phyloP scores from a whole-genome alignment of 2,113 vertebrate species.

The Anolis carolinensis region DNA sequence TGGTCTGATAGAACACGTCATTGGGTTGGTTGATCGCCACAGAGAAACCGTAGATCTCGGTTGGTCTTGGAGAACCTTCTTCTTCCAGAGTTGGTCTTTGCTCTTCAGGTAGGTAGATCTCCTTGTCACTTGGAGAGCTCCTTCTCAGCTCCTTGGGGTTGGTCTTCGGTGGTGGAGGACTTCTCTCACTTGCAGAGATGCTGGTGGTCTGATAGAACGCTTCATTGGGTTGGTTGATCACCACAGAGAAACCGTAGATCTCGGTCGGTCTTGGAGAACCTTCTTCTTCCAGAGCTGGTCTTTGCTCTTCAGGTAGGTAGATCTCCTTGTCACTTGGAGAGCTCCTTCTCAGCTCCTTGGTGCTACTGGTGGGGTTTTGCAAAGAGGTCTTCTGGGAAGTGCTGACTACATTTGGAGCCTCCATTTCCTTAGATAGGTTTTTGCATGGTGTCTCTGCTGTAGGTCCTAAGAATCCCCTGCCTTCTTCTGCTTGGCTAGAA shows the following conservation, averaged over 20 bases:
- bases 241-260: background rate
- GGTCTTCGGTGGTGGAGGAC: background rate
- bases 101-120: too few species aligned
- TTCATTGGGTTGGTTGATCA: background rate
- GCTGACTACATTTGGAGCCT: too few species aligned
- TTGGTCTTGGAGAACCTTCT: too few species aligned
- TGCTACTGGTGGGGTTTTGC: background rate
- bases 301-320: background rate
- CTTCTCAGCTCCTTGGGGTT: too few species aligned
- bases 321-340: background rate
- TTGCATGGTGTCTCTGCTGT: background rate
- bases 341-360: background rate
- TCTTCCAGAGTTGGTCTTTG: too few species aligned
- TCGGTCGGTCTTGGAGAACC: background rate
- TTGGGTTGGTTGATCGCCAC: too few species aligned
- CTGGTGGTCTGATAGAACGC: background rate
- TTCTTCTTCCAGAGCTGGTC: background rate
- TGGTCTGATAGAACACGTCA: too few species aligned
- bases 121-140: too few species aligned
- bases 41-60: too few species aligned
- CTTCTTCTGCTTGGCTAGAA: background rate
- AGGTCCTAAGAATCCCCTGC: too few species aligned
- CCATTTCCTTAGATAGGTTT: background rate
- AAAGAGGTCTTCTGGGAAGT: background rate
- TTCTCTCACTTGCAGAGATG: background rate